Conservation (phyloP, 2,888 invertebrate genomes). For the Halictus quadricinctus region DNA sequence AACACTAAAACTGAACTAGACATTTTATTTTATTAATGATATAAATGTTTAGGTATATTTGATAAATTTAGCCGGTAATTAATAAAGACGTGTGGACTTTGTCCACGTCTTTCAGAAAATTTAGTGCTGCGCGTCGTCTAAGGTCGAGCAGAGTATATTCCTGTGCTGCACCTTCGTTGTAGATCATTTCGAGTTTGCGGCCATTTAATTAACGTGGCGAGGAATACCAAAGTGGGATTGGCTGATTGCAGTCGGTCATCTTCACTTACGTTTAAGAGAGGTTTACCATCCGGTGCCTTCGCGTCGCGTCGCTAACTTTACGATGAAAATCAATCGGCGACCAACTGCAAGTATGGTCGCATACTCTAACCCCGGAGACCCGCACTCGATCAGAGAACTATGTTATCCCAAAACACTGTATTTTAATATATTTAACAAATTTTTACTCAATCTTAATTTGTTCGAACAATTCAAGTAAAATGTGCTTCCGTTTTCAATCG, state of each 20-base stretch:
- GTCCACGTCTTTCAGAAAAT: background rate
- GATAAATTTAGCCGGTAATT: too few species aligned
- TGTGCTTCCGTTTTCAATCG: too few species aligned
- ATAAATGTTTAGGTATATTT: too few species aligned
- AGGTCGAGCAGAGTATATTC: background rate
- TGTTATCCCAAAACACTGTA: too few species aligned
- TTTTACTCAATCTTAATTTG: too few species aligned
- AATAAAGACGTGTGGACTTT: background rate
- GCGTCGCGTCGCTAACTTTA: slow-evolving; percentile 34
- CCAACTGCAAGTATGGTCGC: background rate
- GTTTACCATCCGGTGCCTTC: slow-evolving; percentile 57
- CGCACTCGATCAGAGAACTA: background rate
- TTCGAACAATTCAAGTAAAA: too few species aligned
- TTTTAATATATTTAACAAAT: too few species aligned
- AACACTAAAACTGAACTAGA: too few species aligned
- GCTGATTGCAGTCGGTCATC: slow-evolving; percentile 66
- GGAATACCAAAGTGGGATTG: slow-evolving; percentile 62
- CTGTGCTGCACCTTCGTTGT: background rate
- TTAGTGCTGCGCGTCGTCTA: background rate
- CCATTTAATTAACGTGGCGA: slow-evolving; percentile 74
- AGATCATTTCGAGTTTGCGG: slow-evolving; percentile 28
- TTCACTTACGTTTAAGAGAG: slow-evolving; percentile 42
- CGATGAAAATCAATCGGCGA: slow-evolving; percentile 24
- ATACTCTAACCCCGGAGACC: background rate
- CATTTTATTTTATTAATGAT: too few species aligned